A percentile compares a stretch with the other conserved stretches of the same genome.
These are phyloP conservation scores for Trissoscelio sp. DNA, from an alignment of 2,888 invertebrate genomes.

Conservation along the genomic window DNA sequence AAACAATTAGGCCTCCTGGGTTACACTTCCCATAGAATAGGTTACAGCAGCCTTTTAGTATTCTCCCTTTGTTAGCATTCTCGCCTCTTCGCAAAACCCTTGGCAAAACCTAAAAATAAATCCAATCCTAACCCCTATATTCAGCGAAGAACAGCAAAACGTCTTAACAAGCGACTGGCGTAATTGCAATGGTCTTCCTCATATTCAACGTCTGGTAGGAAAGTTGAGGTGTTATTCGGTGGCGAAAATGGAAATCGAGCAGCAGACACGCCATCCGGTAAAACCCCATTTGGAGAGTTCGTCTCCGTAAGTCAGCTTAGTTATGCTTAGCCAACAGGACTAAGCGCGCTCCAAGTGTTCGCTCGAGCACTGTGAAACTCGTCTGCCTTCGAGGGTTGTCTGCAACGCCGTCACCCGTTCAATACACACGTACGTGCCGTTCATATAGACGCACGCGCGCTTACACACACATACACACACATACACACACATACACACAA, in stretches of 20 bases:
- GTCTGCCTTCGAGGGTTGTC: constrained; percentile 63
- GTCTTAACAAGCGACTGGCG: constrained; percentile 23
- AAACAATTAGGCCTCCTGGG: no score
- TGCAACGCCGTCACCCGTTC: constrained; percentile 54
- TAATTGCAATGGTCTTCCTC: constrained; percentile 21
- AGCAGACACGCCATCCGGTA: constrained; percentile 28
- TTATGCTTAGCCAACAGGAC: constrained; percentile 63
- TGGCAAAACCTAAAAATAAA: constrained; percentile 20
- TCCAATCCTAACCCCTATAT: neutral
- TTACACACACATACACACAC: no score
- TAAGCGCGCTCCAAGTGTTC: constrained; percentile 49
- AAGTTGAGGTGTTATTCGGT: constrained; percentile 29
- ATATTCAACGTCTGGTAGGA: constrained; percentile 20
- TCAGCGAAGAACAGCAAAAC: constrained; percentile 6
- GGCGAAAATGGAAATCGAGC: constrained; percentile 57
- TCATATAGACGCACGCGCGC: no score
- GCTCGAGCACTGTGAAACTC: constrained; percentile 52
- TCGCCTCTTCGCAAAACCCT: no score
- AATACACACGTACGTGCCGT: constrained; percentile 48
- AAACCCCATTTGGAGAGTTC: constrained; percentile 52
- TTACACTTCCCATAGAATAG: no score
- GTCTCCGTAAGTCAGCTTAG: constrained; percentile 59
- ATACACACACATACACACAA: neutral
- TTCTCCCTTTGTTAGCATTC: no score
- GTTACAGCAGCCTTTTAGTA: no score